A percentile compares a stretch with the other conserved stretches of the same genome.
Conservation (phyloP, 2,797 vertebrate species). For the Neosalanx taihuensis region DNA sequence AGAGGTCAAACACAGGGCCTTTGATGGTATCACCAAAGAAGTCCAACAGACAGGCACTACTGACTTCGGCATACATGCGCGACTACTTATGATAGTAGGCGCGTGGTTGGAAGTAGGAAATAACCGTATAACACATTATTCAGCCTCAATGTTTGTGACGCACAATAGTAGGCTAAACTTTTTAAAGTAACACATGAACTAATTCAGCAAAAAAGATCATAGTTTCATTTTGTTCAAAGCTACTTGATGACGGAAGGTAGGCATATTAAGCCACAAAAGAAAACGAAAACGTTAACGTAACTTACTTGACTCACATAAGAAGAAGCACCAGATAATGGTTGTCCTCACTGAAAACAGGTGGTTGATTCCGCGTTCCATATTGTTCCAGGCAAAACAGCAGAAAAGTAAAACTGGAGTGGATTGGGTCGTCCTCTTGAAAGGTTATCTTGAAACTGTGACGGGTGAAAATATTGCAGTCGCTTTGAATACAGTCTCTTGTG, state of each 20-base stretch:
- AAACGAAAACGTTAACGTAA: slow-evolving; percentile 1
- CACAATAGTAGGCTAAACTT: no score
- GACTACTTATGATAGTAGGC: background rate
- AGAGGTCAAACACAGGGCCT: no score
- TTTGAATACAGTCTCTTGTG: background rate
- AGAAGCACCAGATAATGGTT: slow-evolving; percentile 52
- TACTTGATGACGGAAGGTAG: background rate
- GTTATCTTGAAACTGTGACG: slow-evolving; percentile 42
- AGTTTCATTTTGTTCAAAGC: background rate
- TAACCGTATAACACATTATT: no score
- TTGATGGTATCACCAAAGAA: no score
- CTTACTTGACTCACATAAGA: slow-evolving; percentile 66
- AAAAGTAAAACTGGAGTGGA: slow-evolving; percentile 28
- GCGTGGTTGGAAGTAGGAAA: no score
- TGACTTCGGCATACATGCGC: no score
- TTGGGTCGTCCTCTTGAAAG: slow-evolving; percentile 30
- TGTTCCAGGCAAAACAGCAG: slow-evolving; percentile 2
- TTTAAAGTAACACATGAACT: no score
- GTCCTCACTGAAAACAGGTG: slow-evolving; percentile 58
- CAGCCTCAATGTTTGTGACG: no score
- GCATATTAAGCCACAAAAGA: background rate
- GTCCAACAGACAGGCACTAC: no score
- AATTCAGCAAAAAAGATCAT: background rate
- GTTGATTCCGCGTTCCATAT: slow-evolving; percentile 57
- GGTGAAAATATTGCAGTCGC: slow-evolving; percentile 16